phyloP scores from a whole-genome alignment of 2,888 invertebrate genomes.

The Eugnorisma glareosa region DNA sequence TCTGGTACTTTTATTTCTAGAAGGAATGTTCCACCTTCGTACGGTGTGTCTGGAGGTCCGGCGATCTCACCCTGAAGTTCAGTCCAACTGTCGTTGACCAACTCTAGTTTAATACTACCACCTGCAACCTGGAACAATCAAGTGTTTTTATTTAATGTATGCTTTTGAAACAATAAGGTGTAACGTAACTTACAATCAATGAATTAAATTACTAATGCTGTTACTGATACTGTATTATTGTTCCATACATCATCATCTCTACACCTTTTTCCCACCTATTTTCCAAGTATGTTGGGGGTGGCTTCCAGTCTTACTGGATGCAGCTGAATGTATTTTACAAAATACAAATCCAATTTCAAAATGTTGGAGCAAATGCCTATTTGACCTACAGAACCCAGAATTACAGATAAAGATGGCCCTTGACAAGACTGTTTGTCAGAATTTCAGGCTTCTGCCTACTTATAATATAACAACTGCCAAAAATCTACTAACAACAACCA shows the following conservation, averaged over 20 bases:
- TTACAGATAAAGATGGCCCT: neutral
- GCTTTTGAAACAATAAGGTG: neutral
- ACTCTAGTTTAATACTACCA: conserved; percentile 96
- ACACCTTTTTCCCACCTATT: neutral
- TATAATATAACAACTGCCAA: neutral
- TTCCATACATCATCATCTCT: neutral
- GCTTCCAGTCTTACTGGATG: neutral
- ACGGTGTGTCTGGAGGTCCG: conserved; percentile 99
- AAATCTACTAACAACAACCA: neutral
- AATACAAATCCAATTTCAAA: too few relatives aligned
- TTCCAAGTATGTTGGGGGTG: neutral
- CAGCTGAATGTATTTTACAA: neutral
- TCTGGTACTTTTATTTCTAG: conserved; percentile 99
- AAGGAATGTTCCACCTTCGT: conserved; percentile 98
- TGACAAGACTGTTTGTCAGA: neutral
- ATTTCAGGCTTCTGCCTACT: neutral
- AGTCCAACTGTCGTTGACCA: conserved; percentile 97
- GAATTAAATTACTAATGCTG: neutral
- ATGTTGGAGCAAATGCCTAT: neutral
- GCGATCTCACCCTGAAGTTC: conserved; percentile 98
- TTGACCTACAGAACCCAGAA: neutral
- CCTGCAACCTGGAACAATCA: conserved; percentile 93
- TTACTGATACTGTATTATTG: neutral
- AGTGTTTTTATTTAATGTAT: neutral
- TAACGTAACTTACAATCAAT: conserved; percentile 1